Evolutionary conservation across 30 jellyfish, hydroid and myxozoan species (phyloP), one percentile per base, ranked within the genome.

Genomic region (Aurelia aurita): DNA sequence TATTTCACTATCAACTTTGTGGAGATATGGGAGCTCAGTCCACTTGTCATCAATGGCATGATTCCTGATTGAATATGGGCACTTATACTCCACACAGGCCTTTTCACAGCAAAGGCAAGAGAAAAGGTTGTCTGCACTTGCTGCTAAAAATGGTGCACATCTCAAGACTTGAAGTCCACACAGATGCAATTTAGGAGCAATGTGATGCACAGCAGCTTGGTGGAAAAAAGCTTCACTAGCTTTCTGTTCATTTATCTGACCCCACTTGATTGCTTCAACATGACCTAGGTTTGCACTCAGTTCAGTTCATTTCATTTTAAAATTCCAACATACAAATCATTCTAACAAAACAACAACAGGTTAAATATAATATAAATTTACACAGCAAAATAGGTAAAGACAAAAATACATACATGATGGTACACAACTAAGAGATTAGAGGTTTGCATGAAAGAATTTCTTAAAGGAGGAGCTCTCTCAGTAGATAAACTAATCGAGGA

Each of bases 191-290:
- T 28, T 26, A 16, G 55, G 55, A 23, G 49, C 16, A n/a, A 16
- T 65, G 77, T 65, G 77, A 25, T 65, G 44, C n/a, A 49, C 49
- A 15, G 55, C 77, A 26, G 18, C n/a, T 22, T 27, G 26, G 21
- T 28, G 55, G 77, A 10, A 65, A 34, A 65, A 65, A 16, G 49
- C 55, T 34, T 65, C 55, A 16, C 49, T 28, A 23, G 77, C 77
- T n/a, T 26, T 65, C 26, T 65, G 21, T 49, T 65, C 77, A 26
- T 65, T 65, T 26, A 15, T 27, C 49, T 34, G 21, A 22, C 77
- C 77, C 77, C 77, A 65, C n/a, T 65, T 65, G 16, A 65, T 65
- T 10, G 77, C 77, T 16, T 16, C 77, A 65, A 26, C 28, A 18
- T 28, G 16, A 26, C n/a, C 49, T 16, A 65, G 21, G n/a, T 58